Percentiles rank a stretch among this genome's conserved stretches.
Evolutionary conservation across 2,113 vertebrate species (phyloP).

Genomic region (Oreotrochilus melanogaster): DNA sequence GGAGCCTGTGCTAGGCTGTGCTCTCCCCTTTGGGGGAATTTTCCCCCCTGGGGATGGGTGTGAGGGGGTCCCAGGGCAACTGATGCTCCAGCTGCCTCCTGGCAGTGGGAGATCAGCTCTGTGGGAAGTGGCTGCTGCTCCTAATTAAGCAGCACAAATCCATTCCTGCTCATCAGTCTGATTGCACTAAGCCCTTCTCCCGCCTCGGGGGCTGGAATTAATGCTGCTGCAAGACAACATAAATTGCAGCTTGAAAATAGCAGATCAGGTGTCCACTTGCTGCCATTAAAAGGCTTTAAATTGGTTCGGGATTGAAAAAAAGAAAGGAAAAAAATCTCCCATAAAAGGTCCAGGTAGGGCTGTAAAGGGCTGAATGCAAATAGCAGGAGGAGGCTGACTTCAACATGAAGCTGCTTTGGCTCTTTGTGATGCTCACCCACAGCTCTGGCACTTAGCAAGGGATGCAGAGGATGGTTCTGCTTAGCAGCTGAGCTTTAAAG

Average conservation of each 20-base stretch:
- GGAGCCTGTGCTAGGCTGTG: background rate
- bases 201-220: background rate
- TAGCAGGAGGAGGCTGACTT: background rate
- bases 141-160: background rate
- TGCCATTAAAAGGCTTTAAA: background rate
- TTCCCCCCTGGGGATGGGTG: background rate
- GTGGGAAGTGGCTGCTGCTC: background rate
- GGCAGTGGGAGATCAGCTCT: background rate
- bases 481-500: background rate
- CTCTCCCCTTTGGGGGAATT: background rate
- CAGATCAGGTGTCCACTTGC: background rate
- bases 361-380: background rate
- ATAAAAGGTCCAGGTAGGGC: background rate
- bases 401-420: background rate
- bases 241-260: background rate
- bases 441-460: background rate
- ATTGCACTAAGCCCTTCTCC: background rate
- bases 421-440: background rate
- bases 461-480: background rate
- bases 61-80: accelerated
- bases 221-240: background rate
- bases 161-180: background rate
- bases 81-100: background rate
- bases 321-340: background rate
- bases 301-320: background rate